Evolutionary conservation across 2,113 vertebrate species (phyloP), one percentile per base, ranked within the genome.

Genomic region (Nansenia antarctica): DNA sequence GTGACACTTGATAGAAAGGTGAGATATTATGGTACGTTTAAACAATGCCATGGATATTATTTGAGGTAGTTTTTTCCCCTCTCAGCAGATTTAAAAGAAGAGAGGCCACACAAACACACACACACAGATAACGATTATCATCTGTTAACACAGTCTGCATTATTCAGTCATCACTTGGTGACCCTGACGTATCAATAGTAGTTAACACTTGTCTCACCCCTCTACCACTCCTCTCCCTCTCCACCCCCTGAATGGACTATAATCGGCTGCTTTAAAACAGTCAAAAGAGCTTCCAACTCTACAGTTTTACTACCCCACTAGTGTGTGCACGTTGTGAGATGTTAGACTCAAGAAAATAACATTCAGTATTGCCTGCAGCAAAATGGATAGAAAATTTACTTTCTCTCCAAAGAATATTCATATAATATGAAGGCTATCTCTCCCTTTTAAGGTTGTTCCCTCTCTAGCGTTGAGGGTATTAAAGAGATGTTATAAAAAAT

Each of bases 251-350:
- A 26, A 27, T 14, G 26, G 22, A 54, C 9, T 22, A 62, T 24
- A 27, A 42, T 9, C 34, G 26, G 2, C 24, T 14, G 9, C 5
- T 54, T 54, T 54, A 0, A 57, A 24, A 11, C 52, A 24, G 22
- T 54, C 20, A 42, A 12, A 42, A 42, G 37, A 42, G 9, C 52
- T 54, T 5, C 24, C 20, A 54, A 54, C 24, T 3, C 52, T 24
- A 24, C 52, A n/a, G 9, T 12, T 24, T 11, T 54, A 24, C 22
- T 27, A n/a, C 27, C 53, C 14, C 14, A 14, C 26, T 11, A 27
- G 11, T 54, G 52, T 57, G 55, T 58, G 55, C 27, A 58, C n/a
- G n/a, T n/a, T n/a, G n/a, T n/a, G 20, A 49, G n/a, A 61, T 64
- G 39, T 32, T 45, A 26, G 15, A 26, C 29, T n/a, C 29, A 55